Base-by-base conservation (phyloP, 1,140 invertebrate species). In the Orchestia grillus region DNA sequence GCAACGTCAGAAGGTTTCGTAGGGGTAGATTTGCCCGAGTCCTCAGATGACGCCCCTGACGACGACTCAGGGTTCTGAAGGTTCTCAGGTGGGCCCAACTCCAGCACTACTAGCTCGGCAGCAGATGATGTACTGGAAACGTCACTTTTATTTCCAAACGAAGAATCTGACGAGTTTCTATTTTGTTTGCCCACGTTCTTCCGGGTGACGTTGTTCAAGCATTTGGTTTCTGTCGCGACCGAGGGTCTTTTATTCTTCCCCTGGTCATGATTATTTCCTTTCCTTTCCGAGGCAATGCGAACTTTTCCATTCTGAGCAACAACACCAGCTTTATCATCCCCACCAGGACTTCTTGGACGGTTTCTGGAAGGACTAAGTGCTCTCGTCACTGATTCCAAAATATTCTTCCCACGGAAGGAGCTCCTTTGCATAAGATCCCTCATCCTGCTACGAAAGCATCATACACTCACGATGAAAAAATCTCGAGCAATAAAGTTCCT, bases 321-420 rank as follows among this genome's bases (percentile, higher is more conserved):
- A 94, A 1, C 92, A 47, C 44, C 44, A 45, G 40, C 44, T 45
- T 94, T 94, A 0, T 94, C 44, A n/a, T 94, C 43, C 8, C 43
- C 92, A 47, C 11, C 47, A 40, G 92, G 92, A 94, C 92, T 94
- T 94, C 47, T 94, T 42, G 92, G 44, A 45, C 92, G 92, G 44
- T 94, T 94, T 40, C 92, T 94, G 0, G 92, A 94, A 94, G 92
- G 92, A 47, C 92, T 94, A n/a, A 94, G 92, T 28, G 92, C 92
- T 23, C 92, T 44, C 3, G 43, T 94, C 92, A 94, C 92, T 8
- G 92, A 44, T 47, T 94, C 92, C 43, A 94, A 45, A 11, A 94
- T 94, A 94, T 94, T 94, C 44, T 94, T 94, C 0, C 92, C 92
- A 45, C 92, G 92, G 36, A 94, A 94, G 23, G 92, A 94, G 36